These are phyloP conservation scores for Pangasius djambal DNA, from an alignment of 2,797 vertebrate species.

Conservation along the genomic window DNA sequence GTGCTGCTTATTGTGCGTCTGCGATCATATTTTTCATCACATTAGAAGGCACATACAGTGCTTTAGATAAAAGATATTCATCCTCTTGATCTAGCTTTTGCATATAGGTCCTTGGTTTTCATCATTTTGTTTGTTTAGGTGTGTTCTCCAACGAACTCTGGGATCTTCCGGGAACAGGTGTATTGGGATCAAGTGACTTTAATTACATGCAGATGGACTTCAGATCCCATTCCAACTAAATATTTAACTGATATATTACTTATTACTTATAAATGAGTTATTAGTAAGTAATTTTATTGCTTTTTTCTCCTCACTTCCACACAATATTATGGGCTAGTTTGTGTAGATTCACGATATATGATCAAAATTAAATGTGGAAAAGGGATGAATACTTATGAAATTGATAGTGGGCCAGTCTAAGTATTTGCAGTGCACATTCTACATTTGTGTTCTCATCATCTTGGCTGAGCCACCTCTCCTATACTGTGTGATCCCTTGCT, in stretches of 20 bases:
- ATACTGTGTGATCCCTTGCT: background rate
- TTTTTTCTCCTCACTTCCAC: too few species aligned
- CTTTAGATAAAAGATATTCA: background rate
- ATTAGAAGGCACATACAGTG: background rate
- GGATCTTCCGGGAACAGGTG: background rate
- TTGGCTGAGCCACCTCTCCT: background rate
- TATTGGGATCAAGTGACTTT: too few species aligned
- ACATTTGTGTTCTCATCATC: background rate
- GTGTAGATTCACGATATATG: too few species aligned
- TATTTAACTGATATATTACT: background rate
- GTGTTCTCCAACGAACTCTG: background rate
- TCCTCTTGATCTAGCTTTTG: background rate
- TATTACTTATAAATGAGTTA: too few species aligned
- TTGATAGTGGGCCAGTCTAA: background rate
- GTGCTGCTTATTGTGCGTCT: background rate
- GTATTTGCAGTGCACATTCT: background rate
- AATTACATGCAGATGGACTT: background rate
- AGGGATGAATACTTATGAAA: constrained; percentile 1
- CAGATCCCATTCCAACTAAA: background rate
- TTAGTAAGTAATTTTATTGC: too few species aligned
- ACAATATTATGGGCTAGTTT: background rate
- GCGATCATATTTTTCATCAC: background rate
- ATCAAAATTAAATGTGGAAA: background rate
- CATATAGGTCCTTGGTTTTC: background rate
- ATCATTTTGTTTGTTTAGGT: background rate